Evolutionary conservation across 1,140 invertebrate species (phyloP).

Genomic region (Euschistus heros): DNA sequence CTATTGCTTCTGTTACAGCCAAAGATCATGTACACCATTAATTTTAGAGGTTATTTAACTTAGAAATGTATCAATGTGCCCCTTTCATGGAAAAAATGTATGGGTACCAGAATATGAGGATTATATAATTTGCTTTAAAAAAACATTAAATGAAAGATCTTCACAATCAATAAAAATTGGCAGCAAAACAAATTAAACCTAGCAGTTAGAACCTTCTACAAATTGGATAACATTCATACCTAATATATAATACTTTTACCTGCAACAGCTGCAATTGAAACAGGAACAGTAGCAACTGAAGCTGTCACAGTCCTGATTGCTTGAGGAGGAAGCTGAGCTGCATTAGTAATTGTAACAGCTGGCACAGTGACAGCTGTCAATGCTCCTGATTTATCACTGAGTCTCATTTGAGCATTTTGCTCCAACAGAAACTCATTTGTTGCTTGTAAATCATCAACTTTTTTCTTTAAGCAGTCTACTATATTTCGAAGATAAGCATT

Average conservation of each 20-base stretch:
- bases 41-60: no score
- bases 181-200: no score
- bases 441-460: constrained; percentile 46
- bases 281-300: constrained; percentile 51
- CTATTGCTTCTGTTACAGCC: no score
- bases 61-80: no score
- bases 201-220: no score
- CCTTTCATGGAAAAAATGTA: no score
- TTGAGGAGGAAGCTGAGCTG: constrained; percentile 39
- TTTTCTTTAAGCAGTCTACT: constrained; percentile 62
- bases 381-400: constrained; percentile 47
- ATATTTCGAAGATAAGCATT: constrained; percentile 57
- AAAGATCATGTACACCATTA: no score
- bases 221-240: no score
- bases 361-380: constrained; percentile 44
- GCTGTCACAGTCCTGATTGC: constrained; percentile 48
- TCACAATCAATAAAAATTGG: no score
- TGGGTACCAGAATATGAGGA: no score
- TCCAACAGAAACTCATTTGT: constrained; percentile 71
- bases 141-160: no score
- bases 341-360: constrained; percentile 46
- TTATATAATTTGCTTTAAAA: no score
- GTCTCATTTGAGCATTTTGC: constrained; percentile 64
- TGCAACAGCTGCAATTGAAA: constrained; percentile 45
- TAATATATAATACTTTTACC: constrained; percentile 16